Base-by-base conservation (phyloP, 2,888 invertebrate genomes). In the Dynastes grantii region DNA sequence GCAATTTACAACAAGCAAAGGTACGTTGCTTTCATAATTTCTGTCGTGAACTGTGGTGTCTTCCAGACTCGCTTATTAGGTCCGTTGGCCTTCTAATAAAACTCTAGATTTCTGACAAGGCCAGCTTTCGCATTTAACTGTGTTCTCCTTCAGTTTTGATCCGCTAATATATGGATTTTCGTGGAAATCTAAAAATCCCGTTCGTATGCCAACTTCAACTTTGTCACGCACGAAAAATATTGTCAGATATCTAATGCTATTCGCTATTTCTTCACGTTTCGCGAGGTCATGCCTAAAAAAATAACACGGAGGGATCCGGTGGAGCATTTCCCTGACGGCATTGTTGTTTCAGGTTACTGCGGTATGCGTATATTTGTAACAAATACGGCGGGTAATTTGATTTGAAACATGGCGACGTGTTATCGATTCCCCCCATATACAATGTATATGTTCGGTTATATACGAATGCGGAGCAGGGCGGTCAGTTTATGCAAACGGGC, bases 401-500 rank as follows among this genome's bases (percentile, higher is more conserved):
- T 61, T 61, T 27, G 61, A 73, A 58, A 75, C 45, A 61, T 73
- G 37, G 22, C 40, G 16, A 58, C 11, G n/a, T 8, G 5, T 27
- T 75, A 63, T 75, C 73, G 73, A 75, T 75, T 61, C 45, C 22
- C 32, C 22, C 29, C 45, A 8, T 8, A 45, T 11, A 45, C 32
- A 37, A 37, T 45, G 11, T 11, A 37, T 37, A 45, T 45, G 45
- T 45, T 11, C 22, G 51, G 53, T 53, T 53, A 58, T 58, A 58
- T 58, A 58, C 27, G 55, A 22, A 58, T 58, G 6, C n/a, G 13
- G 4, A 45, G 45, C 45, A 75, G 61, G 29, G 58, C 45, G 73
- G 61, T 61, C 73, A 75, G 73, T 75, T 45, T 75, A 73, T 61
- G 27, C 73, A 75, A 45, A 75, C 73, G 27, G 45, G 22, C 22